phyloP scores from a whole-genome alignment of 2,888 invertebrate species.

The Leuctra nigra region DNA sequence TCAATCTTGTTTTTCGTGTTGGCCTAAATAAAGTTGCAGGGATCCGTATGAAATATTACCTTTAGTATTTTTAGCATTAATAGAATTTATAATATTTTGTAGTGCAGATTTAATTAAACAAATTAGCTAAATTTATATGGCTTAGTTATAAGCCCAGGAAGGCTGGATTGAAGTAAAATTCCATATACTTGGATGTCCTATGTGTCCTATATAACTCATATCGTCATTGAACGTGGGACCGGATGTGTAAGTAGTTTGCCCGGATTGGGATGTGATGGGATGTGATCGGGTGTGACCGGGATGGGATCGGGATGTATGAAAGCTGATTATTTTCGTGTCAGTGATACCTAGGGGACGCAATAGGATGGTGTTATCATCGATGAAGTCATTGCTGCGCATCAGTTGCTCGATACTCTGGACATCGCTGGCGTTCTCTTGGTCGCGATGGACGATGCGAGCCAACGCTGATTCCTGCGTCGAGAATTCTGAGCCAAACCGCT shows the following conservation, averaged over 20 bases:
- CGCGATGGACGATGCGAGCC: slow-evolving; percentile 46
- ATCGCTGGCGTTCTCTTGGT: slow-evolving; percentile 49
- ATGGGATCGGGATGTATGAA: too few species aligned
- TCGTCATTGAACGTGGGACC: slow-evolving; percentile 38
- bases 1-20: too few species aligned
- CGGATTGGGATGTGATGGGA: slow-evolving; percentile 33
- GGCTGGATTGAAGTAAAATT: slow-evolving; percentile 55
- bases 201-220: slow-evolving; percentile 50
- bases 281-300: too few species aligned
- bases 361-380: slow-evolving; percentile 43
- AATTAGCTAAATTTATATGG: too few species aligned
- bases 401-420: slow-evolving; percentile 46
- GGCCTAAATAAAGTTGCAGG: too few species aligned
- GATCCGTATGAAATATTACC: too few species aligned
- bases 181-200: slow-evolving; percentile 70
- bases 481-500: slow-evolving; percentile 50
- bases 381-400: slow-evolving; percentile 52
- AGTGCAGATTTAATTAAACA: too few species aligned
- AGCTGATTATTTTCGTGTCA: slow-evolving; percentile 50
- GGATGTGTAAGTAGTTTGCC: slow-evolving; percentile 42
- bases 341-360: slow-evolving; percentile 46
- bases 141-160: slow-evolving; percentile 51
- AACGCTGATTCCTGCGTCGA: slow-evolving; percentile 45
- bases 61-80: too few species aligned
- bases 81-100: too few species aligned